These are phyloP conservation scores for Drosophila chauvacae DNA, from an alignment of 1,140 invertebrate species.

Conservation along the genomic window DNA sequence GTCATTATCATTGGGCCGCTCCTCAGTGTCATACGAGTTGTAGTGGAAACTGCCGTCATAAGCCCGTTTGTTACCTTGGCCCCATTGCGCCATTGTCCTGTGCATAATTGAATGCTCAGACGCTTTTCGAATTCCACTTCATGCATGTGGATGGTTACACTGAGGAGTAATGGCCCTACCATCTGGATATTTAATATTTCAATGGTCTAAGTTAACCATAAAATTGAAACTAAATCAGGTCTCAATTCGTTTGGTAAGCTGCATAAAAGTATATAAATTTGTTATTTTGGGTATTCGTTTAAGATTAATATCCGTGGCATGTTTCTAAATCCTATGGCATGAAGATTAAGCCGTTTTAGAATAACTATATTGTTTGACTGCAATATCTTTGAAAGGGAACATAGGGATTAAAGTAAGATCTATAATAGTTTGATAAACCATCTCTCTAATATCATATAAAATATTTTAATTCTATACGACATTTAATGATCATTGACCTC, in stretches of 20 bases:
- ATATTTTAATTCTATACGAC: background rate
- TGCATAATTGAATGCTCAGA: slow-evolving; percentile 77
- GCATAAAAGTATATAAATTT: too few species aligned
- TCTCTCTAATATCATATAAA: background rate
- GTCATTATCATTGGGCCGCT: slow-evolving; percentile 29
- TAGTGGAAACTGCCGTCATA: slow-evolving; percentile 32
- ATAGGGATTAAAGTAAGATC: too few species aligned
- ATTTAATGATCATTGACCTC: too few species aligned
- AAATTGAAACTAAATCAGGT: background rate
- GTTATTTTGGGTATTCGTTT: too few species aligned
- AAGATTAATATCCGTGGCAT: too few species aligned
- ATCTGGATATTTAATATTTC: background rate
- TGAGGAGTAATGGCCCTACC: background rate
- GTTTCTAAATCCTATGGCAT: too few species aligned
- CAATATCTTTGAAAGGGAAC: too few species aligned
- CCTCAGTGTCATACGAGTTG: slow-evolving; percentile 34
- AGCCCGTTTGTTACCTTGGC: slow-evolving; percentile 40
- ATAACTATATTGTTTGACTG: too few species aligned
- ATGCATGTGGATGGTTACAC: slow-evolving; percentile 17
- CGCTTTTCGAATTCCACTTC: slow-evolving; percentile 63
- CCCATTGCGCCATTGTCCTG: slow-evolving; percentile 56
- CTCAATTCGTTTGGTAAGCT: background rate
- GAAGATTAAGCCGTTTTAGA: background rate
- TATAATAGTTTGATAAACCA: too few species aligned
- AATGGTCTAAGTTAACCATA: background rate